Conservation (phyloP, 2,888 invertebrate species). For the Pardosa pseudoannulata region DNA sequence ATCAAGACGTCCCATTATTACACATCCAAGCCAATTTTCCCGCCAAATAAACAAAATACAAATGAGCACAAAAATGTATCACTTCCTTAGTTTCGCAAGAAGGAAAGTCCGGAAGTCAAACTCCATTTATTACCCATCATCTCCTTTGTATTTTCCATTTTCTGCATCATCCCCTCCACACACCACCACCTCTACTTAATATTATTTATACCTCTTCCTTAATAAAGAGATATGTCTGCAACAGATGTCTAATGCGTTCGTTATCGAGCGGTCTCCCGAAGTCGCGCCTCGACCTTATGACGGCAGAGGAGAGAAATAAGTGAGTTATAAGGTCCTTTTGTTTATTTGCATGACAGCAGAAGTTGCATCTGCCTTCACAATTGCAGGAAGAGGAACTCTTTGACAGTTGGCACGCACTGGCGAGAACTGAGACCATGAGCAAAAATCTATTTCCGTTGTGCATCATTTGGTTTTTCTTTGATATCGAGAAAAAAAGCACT, state of each 20-base stretch:
- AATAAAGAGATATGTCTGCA: neutral
- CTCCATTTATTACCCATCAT: neutral
- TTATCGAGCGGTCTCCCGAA: neutral
- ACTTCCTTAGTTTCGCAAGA: neutral
- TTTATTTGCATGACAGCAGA: conserved; percentile 9
- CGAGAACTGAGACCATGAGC: neutral
- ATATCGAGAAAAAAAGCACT: neutral
- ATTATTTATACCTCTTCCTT: conserved; percentile 10
- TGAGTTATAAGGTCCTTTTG: neutral
- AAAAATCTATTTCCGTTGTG: neutral
- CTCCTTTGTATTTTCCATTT: neutral
- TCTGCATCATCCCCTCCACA: no score
- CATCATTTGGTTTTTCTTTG: neutral
- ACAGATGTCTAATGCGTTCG: conserved; percentile 13
- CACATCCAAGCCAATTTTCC: no score
- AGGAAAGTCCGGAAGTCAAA: neutral
- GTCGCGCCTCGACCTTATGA: neutral
- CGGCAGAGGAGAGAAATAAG: neutral
- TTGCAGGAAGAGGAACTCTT: neutral
- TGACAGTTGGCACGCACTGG: no score
- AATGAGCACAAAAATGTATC: neutral
- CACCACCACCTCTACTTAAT: no score
- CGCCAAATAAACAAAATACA: no score
- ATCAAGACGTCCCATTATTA: no score
- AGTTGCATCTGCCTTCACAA: neutral